phyloP scores from a whole-genome alignment of 2,888 invertebrate genomes.

The Coleophora deauratella region DNA sequence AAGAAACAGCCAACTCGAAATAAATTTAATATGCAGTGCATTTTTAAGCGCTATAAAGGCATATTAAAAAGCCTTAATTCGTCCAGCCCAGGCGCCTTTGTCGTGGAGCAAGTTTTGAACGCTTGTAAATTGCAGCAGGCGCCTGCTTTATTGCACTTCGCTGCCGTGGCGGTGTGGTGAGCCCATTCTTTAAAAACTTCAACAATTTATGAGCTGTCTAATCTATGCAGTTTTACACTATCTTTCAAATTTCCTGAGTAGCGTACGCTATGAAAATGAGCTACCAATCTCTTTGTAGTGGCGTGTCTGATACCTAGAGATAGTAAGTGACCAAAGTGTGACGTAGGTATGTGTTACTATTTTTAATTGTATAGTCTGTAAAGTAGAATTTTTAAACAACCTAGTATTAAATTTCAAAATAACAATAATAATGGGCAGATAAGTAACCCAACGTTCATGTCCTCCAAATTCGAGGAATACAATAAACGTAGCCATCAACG shows the following conservation, averaged over 20 bases:
- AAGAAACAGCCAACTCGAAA: too few species aligned
- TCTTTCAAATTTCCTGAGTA: not conserved
- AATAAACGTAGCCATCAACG: constrained; percentile 55
- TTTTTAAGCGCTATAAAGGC: constrained; percentile 12
- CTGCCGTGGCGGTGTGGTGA: constrained; percentile 36
- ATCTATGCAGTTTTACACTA: constrained; percentile 6
- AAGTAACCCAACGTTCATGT: constrained; percentile 21
- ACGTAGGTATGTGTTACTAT: too few species aligned
- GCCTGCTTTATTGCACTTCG: constrained; percentile 40
- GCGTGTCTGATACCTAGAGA: too few species aligned
- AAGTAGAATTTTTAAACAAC: too few species aligned
- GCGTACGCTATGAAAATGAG: too few species aligned
- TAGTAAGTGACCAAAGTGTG: too few species aligned
- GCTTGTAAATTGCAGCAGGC: constrained; percentile 56
- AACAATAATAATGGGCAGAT: constrained; percentile 4
- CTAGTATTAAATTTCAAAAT: too few species aligned
- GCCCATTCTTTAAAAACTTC: constrained; percentile 24
- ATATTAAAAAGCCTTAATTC: constrained; percentile 41
- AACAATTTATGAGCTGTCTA: constrained; percentile 9
- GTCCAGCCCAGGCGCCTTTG: constrained; percentile 19
- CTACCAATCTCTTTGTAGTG: too few species aligned
- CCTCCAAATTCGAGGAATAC: constrained; percentile 46
- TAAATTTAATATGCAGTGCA: not conserved
- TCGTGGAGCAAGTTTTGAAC: constrained; percentile 45
- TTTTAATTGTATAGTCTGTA: too few species aligned